Evolutionary conservation across 2,888 invertebrate genomes (phyloP).

Genomic region (Bembecia ichneumoniformis): DNA sequence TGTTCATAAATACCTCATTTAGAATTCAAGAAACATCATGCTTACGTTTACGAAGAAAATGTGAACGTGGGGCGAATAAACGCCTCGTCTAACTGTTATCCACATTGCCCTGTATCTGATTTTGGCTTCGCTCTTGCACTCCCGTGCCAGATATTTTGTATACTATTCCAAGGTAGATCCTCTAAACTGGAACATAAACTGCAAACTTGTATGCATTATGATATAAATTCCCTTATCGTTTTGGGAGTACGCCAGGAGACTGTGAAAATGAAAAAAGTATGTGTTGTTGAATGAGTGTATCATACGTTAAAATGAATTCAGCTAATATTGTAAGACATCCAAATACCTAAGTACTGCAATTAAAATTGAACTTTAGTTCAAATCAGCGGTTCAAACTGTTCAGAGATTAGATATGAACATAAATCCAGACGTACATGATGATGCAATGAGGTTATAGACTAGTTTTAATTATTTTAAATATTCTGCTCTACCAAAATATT

Average conservation of each 20-base stretch:
- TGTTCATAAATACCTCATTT: slow-evolving; percentile 3
- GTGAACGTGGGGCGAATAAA: slow-evolving; percentile 38
- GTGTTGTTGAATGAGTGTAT: too few relatives aligned
- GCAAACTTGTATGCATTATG: neutral
- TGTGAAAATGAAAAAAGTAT: neutral
- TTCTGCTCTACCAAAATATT: too few relatives aligned
- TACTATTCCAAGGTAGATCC: slow-evolving; percentile 13
- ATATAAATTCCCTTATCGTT: neutral
- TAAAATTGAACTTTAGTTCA: too few relatives aligned
- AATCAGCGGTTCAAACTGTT: too few relatives aligned
- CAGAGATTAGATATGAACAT: too few relatives aligned
- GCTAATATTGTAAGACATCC: too few relatives aligned
- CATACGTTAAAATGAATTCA: too few relatives aligned
- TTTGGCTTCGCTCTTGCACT: slow-evolving; percentile 42
- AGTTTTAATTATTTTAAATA: too few relatives aligned
- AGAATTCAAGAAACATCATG: slow-evolving; percentile 8
- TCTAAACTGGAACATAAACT: slow-evolving; percentile 23
- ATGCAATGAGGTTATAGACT: too few relatives aligned
- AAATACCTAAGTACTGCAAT: too few relatives aligned
- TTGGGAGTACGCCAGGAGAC: neutral
- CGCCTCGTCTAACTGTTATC: slow-evolving; percentile 27
- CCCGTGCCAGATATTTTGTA: slow-evolving; percentile 29
- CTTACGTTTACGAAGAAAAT: slow-evolving; percentile 18
- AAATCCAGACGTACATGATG: too few relatives aligned
- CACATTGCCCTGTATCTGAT: slow-evolving; percentile 33